Percentiles rank a stretch among this genome's conserved stretches.
Evolutionary conservation across 2,797 vertebrate species (phyloP).

Genomic region (Argyrosomus regius): DNA sequence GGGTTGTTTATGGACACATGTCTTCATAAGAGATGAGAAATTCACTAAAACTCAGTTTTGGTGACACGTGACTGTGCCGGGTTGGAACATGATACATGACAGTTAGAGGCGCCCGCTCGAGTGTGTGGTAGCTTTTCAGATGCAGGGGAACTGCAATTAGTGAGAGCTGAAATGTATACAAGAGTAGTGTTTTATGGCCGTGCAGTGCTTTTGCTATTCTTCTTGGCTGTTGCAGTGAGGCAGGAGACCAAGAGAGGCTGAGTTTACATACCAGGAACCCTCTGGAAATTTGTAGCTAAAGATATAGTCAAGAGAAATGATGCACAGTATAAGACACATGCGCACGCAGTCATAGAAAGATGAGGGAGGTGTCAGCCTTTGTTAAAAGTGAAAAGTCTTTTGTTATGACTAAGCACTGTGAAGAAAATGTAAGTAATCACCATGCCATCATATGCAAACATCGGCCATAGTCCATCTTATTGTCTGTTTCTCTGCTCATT

Average conservation of each 20-base stretch:
- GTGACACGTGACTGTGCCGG: not conserved
- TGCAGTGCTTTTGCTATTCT: slow-evolving; percentile 8
- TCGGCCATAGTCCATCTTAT: not conserved
- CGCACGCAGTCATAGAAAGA: slow-evolving; percentile 9
- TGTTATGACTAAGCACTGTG: slow-evolving; percentile 2
- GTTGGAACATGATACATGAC: not conserved
- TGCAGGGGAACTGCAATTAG: not conserved
- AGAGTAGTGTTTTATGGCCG: slow-evolving; percentile 34
- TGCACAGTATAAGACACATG: not conserved
- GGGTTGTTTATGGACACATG: not conserved
- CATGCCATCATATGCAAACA: not conserved
- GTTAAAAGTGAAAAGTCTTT: slow-evolving; percentile 7
- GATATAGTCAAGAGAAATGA: slow-evolving; percentile 18
- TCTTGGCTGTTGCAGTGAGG: slow-evolving; percentile 9
- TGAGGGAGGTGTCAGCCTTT: not conserved
- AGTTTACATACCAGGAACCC: slow-evolving; percentile 72
- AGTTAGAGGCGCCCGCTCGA: not conserved
- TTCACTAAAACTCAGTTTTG: not conserved
- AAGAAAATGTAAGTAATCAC: slow-evolving; percentile 5
- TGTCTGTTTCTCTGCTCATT: not conserved
- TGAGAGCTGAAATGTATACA: slow-evolving; percentile 21
- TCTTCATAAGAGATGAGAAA: not conserved
- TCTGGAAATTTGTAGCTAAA: slow-evolving; percentile 29
- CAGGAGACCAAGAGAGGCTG: slow-evolving; percentile 12
- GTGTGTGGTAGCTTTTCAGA: slow-evolving; percentile 7